Evolutionary conservation across 2,888 invertebrate species (phyloP).

Genomic region (Sepiola atlantica): DNA sequence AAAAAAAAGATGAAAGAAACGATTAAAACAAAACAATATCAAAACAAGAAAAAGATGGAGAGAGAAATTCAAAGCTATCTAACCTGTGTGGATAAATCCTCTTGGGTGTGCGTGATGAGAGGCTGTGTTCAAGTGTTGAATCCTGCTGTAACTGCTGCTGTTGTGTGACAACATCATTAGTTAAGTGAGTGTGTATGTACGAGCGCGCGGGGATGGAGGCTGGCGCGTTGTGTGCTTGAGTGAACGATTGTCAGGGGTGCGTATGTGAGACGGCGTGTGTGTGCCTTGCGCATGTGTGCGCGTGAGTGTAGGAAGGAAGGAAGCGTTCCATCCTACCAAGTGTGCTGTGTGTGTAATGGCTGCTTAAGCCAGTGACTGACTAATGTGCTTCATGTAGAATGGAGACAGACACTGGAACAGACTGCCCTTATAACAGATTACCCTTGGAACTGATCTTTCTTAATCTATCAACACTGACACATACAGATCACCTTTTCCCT

Average conservation of each 20-base stretch:
- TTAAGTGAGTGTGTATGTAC: conserved; percentile 32
- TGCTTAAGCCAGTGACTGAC: conserved; percentile 2
- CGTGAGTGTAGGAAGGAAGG: background rate
- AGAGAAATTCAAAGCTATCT: conserved; percentile 20
- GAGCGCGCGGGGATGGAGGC: background rate
- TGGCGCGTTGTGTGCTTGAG: background rate
- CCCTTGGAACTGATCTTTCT: background rate
- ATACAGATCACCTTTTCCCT: background rate
- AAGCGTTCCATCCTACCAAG: background rate
- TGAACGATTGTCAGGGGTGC: background rate
- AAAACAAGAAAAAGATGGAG: background rate
- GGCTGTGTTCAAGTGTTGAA: conserved; percentile 32
- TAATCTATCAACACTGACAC: conserved; percentile 32
- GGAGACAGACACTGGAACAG: conserved; percentile 2
- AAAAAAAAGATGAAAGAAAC: background rate
- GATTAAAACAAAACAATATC: too few species aligned
- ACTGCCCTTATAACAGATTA: background rate
- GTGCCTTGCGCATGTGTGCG: background rate
- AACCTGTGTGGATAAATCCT: conserved; percentile 32
- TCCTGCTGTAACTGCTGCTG: conserved; percentile 32
- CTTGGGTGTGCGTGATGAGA: conserved; percentile 32
- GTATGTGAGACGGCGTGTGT: background rate
- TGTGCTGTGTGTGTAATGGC: background rate
- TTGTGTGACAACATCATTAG: conserved; percentile 32
- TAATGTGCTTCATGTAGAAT: background rate